Evolutionary conservation across 2,113 vertebrate species (phyloP).

Genomic region (Vanacampus margaritifer): DNA sequence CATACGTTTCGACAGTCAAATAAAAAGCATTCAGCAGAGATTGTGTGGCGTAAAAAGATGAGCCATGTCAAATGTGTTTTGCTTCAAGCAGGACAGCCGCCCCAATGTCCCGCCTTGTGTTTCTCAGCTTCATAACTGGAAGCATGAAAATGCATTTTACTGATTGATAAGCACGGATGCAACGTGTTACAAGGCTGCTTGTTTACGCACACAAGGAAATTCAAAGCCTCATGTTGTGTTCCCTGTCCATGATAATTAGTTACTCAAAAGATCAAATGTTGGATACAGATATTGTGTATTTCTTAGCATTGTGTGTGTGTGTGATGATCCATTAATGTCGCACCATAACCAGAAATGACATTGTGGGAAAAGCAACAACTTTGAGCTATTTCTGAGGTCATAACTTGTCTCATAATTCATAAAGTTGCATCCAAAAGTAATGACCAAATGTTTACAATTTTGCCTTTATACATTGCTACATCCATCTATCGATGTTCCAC

Average conservation of each 20-base stretch:
- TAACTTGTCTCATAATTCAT: background rate
- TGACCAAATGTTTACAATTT: too few relatives aligned
- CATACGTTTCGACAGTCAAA: background rate
- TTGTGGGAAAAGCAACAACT: background rate
- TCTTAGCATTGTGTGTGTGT: background rate
- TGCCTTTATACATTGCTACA: background rate
- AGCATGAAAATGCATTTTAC: constrained; percentile 43
- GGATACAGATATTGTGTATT: constrained; percentile 14
- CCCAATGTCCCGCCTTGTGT: background rate
- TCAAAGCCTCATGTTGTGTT: constrained; percentile 44
- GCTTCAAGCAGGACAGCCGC: constrained; percentile 1
- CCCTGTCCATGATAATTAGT: constrained; percentile 21
- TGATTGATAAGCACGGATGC: constrained; percentile 38
- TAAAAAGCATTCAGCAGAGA: constrained; percentile 4
- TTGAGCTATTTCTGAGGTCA: background rate
- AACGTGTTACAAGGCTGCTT: constrained; percentile 35
- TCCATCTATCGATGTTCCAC: background rate
- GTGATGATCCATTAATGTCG: background rate
- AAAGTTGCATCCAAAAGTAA: too few relatives aligned
- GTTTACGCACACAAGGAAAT: constrained; percentile 41
- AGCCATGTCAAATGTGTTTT: constrained; percentile 15
- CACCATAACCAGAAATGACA: background rate
- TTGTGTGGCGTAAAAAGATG: constrained; percentile 1
- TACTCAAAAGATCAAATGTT: constrained; percentile 25
- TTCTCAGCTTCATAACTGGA: constrained; percentile 11